Conservation (phyloP, 2,797 vertebrate genomes). For the Galago senegalensis region DNA sequence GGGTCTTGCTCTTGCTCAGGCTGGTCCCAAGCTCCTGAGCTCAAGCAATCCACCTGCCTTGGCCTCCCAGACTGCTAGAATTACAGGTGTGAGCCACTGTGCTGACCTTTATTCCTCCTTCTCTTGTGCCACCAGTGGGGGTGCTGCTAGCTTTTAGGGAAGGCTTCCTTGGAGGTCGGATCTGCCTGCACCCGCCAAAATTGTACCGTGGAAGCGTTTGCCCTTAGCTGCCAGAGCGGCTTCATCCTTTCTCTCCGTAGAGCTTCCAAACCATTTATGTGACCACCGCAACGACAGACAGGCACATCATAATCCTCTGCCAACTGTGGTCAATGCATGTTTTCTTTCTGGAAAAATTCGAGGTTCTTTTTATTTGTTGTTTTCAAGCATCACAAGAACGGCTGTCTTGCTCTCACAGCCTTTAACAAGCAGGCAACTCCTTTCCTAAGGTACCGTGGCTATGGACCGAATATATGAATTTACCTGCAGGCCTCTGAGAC, state of each 20-base stretch:
- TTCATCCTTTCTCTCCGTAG: slow-evolving; percentile 75
- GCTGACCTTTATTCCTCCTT: no score
- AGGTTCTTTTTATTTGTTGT: background rate
- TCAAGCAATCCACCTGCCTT: no score
- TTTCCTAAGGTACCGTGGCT: background rate
- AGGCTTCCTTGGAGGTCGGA: background rate
- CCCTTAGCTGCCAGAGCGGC: slow-evolving; percentile 44
- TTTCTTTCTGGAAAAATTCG: slow-evolving; percentile 45
- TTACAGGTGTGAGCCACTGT: no score
- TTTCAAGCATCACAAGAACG: slow-evolving; percentile 3
- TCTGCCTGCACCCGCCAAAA: slow-evolving; percentile 39
- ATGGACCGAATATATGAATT: background rate
- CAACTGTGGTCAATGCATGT: background rate
- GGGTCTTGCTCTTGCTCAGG: no score
- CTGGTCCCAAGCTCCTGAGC: no score
- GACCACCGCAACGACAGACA: slow-evolving; percentile 55
- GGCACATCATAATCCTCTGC: background rate
- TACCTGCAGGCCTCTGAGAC: background rate
- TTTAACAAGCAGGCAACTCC: slow-evolving; percentile 3
- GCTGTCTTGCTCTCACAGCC: background rate
- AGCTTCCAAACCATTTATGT: slow-evolving; percentile 72
- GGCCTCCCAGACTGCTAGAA: no score
- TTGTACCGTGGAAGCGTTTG: slow-evolving; percentile 50
- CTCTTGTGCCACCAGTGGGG: background rate
- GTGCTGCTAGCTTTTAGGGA: background rate